Evolutionary conservation across 2,797 vertebrate genomes (phyloP), one percentile per base, ranked within the genome.

Genomic region (Channa striata): DNA sequence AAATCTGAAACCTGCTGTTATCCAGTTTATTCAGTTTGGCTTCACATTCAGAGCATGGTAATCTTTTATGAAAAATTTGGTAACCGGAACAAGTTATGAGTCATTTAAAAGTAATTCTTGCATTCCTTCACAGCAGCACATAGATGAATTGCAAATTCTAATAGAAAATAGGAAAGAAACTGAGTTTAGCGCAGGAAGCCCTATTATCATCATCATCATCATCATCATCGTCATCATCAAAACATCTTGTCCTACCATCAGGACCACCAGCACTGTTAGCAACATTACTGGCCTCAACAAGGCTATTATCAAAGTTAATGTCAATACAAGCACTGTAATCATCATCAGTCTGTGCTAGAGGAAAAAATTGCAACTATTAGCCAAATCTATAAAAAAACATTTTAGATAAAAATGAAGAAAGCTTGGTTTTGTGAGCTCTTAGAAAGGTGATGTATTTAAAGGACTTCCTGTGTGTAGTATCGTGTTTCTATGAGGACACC

Each of bases 221-320:
- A 23, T n/a, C 13, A n/a, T 58, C 39, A 53, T 9, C 23, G 52
- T 30, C 25, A 30, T 30, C 53, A 58, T 39, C 37, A 65, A 23
- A 19, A 39, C 39, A 46, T 68, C 20, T 2, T 37, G 5, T 30
- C 25, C 25, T 6, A 30, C 4, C 11, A 7, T 37, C 7, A 37
- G 1, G 8, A 40, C 14, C 17, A n/a, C 14, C n/a, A 39, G 12
- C 40, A 6, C 39, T 1, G 11, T 8, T 46, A 61, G 40, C 6
- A 62, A 62, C 61, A 42, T 12, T 4, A 10, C 13, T 23, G 17
- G 42, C 39, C n/a, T 44, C 16, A 57, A 16, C 17, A 50, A 39
- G 47, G 25, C 52, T 12, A 51, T 72, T 40, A 59, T 60, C n/a
- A n/a, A n/a, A n/a, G n/a, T n/a, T 5, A 52, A 48, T 68, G 64